phyloP scores from a whole-genome alignment of 1,140 invertebrate species.

The Leptopilina boulardi region DNA sequence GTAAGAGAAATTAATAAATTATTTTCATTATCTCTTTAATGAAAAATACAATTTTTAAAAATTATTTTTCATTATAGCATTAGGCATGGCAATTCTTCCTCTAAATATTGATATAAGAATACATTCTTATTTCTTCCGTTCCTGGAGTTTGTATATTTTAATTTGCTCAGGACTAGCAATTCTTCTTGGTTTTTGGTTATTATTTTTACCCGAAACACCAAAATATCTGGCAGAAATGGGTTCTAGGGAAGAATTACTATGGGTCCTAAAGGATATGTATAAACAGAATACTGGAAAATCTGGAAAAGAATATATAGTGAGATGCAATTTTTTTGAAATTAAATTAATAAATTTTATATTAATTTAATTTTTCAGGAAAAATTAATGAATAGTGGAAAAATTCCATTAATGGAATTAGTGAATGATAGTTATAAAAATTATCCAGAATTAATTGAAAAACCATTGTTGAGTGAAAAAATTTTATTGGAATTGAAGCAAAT shows the following conservation, averaged over 20 bases:
- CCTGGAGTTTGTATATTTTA: constrained; percentile 75
- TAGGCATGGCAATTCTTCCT: neutral
- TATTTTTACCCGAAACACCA: constrained; percentile 75
- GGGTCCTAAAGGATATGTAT: constrained; percentile 77
- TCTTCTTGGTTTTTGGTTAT: constrained; percentile 55
- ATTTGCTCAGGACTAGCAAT: constrained; percentile 55
- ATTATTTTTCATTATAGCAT: neutral
- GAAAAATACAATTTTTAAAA: no score
- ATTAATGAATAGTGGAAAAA: neutral
- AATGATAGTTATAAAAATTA: neutral
- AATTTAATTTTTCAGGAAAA: neutral
- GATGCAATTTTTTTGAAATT: no score
- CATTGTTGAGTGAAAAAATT: neutral
- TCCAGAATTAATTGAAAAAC: neutral
- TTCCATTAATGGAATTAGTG: neutral
- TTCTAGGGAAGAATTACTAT: constrained; percentile 73
- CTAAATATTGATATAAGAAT: constrained; percentile 66
- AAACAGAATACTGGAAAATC: constrained; percentile 75
- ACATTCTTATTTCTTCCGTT: constrained; percentile 69
- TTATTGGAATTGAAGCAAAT: neutral
- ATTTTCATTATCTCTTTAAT: neutral
- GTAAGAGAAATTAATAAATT: neutral
- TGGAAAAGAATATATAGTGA: constrained; percentile 50
- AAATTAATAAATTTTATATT: neutral
- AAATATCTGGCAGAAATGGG: constrained; percentile 76